Evolutionary conservation across 1,140 invertebrate species (phyloP).

Genomic region (Drosophila mauritiana): DNA sequence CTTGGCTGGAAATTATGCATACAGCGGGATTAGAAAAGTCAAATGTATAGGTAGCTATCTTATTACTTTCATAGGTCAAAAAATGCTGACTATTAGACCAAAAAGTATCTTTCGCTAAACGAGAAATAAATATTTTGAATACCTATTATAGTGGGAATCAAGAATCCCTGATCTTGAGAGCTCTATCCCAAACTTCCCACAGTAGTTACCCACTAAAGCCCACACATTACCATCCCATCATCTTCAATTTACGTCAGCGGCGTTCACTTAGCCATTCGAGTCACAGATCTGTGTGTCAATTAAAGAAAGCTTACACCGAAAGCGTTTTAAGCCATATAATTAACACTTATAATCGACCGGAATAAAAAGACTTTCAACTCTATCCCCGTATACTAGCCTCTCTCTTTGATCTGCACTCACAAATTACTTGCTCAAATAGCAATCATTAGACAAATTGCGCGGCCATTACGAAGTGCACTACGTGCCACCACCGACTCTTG

Average conservation of each 20-base stretch:
- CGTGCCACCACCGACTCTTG: slow-evolving; percentile 34
- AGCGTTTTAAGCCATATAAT: slow-evolving; percentile 47
- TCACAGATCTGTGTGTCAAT: slow-evolving; percentile 27
- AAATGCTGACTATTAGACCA: too few relatives aligned
- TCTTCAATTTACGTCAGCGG: slow-evolving; percentile 13
- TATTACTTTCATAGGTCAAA: too few relatives aligned
- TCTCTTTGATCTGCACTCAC: slow-evolving; percentile 18
- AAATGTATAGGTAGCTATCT: background rate
- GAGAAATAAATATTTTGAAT: too few relatives aligned
- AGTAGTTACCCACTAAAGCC: slow-evolving; percentile 17
- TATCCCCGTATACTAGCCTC: background rate
- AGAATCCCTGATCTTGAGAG: too few relatives aligned
- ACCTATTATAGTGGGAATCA: too few relatives aligned
- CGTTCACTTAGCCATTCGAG: slow-evolving; percentile 22
- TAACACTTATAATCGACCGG: slow-evolving; percentile 54
- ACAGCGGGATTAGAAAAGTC: slow-evolving; percentile 3
- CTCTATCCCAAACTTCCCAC: slow-evolving; percentile 2
- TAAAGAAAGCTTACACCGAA: slow-evolving; percentile 37
- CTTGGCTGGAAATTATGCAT: slow-evolving; percentile 5
- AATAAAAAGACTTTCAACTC: slow-evolving; percentile 42
- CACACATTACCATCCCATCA: slow-evolving; percentile 26
- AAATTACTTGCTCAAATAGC: slow-evolving; percentile 62
- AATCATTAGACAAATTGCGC: slow-evolving; percentile 62
- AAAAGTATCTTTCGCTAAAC: too few relatives aligned
- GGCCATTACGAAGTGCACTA: slow-evolving; percentile 57